A percentile compares a stretch with the other conserved stretches of the same genome.
These are phyloP conservation scores for Xanthorhoe designata DNA, from an alignment of 2,888 invertebrate genomes.

Conservation along the genomic window DNA sequence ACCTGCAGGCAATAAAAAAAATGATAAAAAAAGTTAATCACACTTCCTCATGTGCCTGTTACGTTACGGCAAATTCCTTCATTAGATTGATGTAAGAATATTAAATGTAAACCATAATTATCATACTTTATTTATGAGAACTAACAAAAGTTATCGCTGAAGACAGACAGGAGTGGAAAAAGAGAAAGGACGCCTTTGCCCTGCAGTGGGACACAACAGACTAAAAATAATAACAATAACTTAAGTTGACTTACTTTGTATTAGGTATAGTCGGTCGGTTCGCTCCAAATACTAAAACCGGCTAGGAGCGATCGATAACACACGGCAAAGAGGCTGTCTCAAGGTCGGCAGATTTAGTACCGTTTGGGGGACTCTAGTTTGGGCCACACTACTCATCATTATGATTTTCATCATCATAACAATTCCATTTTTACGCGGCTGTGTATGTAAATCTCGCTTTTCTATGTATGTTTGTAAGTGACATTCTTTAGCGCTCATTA, in stretches of 20 bases:
- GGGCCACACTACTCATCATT: not conserved
- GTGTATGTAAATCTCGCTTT: no score
- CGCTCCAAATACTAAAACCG: slow-evolving; percentile 32
- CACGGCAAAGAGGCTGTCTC: slow-evolving; percentile 40
- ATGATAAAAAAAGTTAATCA: not conserved
- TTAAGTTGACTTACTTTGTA: not conserved
- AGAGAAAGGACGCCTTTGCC: no score
- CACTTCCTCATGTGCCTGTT: not conserved
- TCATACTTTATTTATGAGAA: not conserved
- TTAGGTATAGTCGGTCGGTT: slow-evolving; percentile 15
- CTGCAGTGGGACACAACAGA: no score
- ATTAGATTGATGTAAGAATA: not conserved
- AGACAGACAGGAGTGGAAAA: no score
- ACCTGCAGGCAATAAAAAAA: not conserved
- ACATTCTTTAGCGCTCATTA: no score
- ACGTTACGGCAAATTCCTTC: not conserved
- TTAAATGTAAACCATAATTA: not conserved
- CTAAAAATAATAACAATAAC: no score
- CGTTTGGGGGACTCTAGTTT: not conserved
- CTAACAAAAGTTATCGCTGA: no score
- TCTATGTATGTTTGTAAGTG: no score
- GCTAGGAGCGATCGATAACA: slow-evolving; percentile 38
- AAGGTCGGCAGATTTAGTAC: slow-evolving; percentile 34
- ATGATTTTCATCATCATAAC: no score
- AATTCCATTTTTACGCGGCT: no score